These are phyloP conservation scores for Ethmia dodecea DNA, from an alignment of 2,888 invertebrate species.

Conservation along the genomic window DNA sequence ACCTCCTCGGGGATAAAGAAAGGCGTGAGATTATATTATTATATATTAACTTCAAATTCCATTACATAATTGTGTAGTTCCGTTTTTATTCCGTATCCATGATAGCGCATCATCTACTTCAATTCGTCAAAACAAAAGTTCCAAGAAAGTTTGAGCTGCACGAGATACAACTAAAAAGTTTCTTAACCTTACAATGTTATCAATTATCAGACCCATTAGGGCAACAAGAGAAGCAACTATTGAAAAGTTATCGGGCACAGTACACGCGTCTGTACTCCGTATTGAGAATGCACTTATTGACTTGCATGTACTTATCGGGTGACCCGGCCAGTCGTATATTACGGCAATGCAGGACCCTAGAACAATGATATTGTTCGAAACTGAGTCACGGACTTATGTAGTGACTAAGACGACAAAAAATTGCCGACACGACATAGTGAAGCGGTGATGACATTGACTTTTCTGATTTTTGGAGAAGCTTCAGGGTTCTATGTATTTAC, in stretches of 20 bases:
- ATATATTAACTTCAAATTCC: too few species aligned
- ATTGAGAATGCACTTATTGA: constrained; percentile 62
- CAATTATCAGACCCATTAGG: constrained; percentile 33
- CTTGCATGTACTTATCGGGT: constrained; percentile 55
- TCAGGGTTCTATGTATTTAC: too few species aligned
- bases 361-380: constrained; percentile 30
- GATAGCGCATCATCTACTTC: too few species aligned
- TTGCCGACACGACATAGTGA: too few species aligned
- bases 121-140: too few species aligned
- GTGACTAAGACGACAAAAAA: not conserved
- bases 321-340: constrained; percentile 48
- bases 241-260: constrained; percentile 35
- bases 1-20: too few species aligned
- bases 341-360: constrained; percentile 28
- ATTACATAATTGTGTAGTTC: too few species aligned
- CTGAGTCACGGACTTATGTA: constrained; percentile 24
- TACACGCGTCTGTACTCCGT: constrained; percentile 38
- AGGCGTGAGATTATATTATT: too few species aligned
- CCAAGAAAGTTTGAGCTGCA: too few species aligned
- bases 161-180: constrained; percentile 39
- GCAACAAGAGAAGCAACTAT: constrained; percentile 37
- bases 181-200: constrained; percentile 44
- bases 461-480: too few species aligned
- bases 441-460: too few species aligned
- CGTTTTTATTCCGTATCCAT: too few species aligned